These are phyloP conservation scores for Neotoxoptera formosana DNA, from an alignment of 1,140 invertebrate species.

Conservation along the genomic window DNA sequence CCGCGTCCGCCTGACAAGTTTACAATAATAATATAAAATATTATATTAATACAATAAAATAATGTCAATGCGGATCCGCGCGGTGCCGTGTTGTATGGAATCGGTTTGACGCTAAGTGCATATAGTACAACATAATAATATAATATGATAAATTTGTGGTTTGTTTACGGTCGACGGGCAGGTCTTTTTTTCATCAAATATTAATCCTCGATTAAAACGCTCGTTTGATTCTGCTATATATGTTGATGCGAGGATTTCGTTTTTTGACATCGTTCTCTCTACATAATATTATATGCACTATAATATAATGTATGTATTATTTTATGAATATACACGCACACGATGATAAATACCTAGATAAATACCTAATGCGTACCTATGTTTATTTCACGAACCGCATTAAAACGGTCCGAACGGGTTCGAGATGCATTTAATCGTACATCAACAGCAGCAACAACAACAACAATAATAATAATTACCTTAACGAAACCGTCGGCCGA, in stretches of 20 bases:
- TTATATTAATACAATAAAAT: neutral
- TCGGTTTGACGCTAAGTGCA: neutral
- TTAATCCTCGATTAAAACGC: neutral
- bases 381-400: neutral
- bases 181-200: neutral
- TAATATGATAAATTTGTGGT: neutral
- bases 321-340: neutral
- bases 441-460: neutral
- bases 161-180: neutral
- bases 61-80: neutral
- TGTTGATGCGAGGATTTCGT: neutral
- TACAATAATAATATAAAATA: neutral
- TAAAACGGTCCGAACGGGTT: neutral
- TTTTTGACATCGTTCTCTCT: neutral
- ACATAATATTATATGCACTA: neutral
- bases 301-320: neutral
- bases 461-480: neutral
- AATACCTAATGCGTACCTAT: neutral
- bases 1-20: neutral
- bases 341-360: neutral
- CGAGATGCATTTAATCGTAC: slow-evolving; percentile 16
- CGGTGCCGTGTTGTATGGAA: neutral
- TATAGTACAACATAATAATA: too few relatives aligned
- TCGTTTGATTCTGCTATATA: neutral
- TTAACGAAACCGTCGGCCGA: neutral